Conservation (phyloP, 30 jellyfish, hydroid and myxozoan genomes). For the Aurelia sp. region DNA sequence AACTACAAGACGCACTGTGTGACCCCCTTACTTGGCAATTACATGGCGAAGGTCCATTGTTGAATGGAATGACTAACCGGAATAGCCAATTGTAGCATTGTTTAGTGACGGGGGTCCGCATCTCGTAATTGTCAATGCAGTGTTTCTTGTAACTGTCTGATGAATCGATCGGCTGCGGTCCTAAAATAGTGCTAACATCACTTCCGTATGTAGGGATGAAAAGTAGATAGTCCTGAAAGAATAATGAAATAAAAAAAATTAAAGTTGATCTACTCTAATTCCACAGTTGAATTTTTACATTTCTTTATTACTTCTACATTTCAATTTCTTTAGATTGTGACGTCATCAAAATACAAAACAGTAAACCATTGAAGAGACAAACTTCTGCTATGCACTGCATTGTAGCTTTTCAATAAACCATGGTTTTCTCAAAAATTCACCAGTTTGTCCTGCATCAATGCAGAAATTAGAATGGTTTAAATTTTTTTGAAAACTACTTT, state of each 20-base stretch:
- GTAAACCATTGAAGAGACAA: too few species aligned
- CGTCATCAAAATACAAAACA: too few species aligned
- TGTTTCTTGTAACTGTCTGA: slow-evolving; percentile 14
- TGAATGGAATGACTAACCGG: slow-evolving; percentile 56
- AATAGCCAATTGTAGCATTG: slow-evolving; percentile 32
- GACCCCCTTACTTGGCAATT: slow-evolving; percentile 86
- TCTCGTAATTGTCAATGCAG: slow-evolving; percentile 18
- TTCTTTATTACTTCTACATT: too few species aligned
- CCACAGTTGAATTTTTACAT: too few species aligned
- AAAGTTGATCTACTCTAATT: too few species aligned
- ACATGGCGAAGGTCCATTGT: slow-evolving; percentile 69
- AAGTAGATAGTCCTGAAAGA: slow-evolving; percentile 28
- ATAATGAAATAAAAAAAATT: not conserved
- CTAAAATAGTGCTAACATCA: not conserved
- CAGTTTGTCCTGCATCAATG: too few species aligned
- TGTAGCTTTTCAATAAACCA: too few species aligned
- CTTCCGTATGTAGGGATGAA: slow-evolving; percentile 7
- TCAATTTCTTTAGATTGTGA: too few species aligned
- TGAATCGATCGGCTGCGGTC: not conserved
- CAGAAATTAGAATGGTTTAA: too few species aligned
- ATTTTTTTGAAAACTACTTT: too few species aligned
- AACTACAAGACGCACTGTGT: slow-evolving; percentile 47
- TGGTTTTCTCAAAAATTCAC: too few species aligned
- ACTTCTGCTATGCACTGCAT: too few species aligned
- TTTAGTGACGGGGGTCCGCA: not conserved